Percentiles rank a stretch among this genome's conserved stretches.
phyloP scores from a whole-genome alignment of 2,888 invertebrate species.

The Oscheius onirici region DNA sequence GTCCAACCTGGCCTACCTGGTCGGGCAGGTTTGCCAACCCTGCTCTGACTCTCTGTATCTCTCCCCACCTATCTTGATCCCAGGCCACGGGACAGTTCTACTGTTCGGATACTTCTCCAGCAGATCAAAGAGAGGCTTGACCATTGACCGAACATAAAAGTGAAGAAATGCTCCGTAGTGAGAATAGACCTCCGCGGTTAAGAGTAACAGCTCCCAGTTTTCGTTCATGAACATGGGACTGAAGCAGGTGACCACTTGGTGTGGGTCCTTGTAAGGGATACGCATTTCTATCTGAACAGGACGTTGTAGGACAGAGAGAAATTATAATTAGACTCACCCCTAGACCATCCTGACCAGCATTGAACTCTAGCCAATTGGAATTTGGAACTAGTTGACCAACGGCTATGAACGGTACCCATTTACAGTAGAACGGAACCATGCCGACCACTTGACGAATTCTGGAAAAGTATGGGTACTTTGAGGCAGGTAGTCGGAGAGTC shows the following conservation, averaged over 20 bases:
- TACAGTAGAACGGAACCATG: slow-evolving; percentile 52
- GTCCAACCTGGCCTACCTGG: too few species aligned
- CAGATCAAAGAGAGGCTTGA: slow-evolving; percentile 54
- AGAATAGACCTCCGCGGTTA: slow-evolving; percentile 60
- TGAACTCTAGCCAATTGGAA: slow-evolving; percentile 20
- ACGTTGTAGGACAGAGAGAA: too few species aligned
- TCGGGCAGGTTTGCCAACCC: too few species aligned
- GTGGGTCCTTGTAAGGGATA: slow-evolving; percentile 27
- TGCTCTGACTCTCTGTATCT: too few species aligned
- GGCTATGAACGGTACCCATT: slow-evolving; percentile 54
- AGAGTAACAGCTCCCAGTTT: slow-evolving; percentile 65
- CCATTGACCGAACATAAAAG: slow-evolving; percentile 66
- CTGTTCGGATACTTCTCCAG: slow-evolving; percentile 45
- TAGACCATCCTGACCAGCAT: not conserved
- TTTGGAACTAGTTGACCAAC: slow-evolving; percentile 43
- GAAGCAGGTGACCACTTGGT: slow-evolving; percentile 64
- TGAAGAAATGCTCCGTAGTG: slow-evolving; percentile 65
- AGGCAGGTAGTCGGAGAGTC: too few species aligned
- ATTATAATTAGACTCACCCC: not conserved
- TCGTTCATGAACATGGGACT: slow-evolving; percentile 66
- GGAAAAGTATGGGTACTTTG: not conserved
- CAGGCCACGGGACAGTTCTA: slow-evolving; percentile 58
- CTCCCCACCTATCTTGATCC: slow-evolving; percentile 44
- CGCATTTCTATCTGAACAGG: slow-evolving; percentile 38
- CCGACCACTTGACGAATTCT: slow-evolving; percentile 48